Base-by-base conservation (phyloP, 2,113 vertebrate genomes). In the Brachirus orientalis region DNA sequence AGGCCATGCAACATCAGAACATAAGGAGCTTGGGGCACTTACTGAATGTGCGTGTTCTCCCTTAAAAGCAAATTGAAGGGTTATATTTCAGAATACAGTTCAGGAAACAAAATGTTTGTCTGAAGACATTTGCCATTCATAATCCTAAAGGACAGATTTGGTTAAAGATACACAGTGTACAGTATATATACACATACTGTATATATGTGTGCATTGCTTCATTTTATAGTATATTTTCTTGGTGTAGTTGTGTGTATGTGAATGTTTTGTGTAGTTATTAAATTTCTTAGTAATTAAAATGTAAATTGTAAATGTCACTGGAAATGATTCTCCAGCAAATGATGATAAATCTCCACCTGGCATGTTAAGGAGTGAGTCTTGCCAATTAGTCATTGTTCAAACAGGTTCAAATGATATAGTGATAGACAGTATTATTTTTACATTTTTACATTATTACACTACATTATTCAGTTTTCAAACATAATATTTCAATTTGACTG, bases 1-100 rank as follows among this genome's bases (percentile, higher is more conserved):
- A 94, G 91, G 90, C 91, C 72, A 61, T 56, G 69, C 68, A 86
- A 84, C 51, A 73, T 51, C 17, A 64, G 51, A 83, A 79, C 79
- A 72, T 64, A 50, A 79, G 82, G 84, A 72, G 50, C 69, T 20
- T 5, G 18, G 53, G 54, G 20, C 69, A 52, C 43, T 54, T 59
- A n/a, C n/a, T n/a, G 40, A 56, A 28, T 63, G 18, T 12, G 1
- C 44, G 14, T 18, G 37, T 33, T 63, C 44, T 48, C 53, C 16
- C 57, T 57, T 7, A 48, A 68, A 71, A 64, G 22, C 14, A 47
- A 38, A 37, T 50, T 56, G 13, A 69, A 60, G 43, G 10, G 7
- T 59, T 63, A 3, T 51, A 12, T 60, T 66, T 70, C 36, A 61
- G 40, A 52, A 13, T 19, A 1, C 13, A 63, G 14, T 43, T 35